Conservation (phyloP, 2,797 vertebrate species). For the Arctocebus calabarensis region DNA sequence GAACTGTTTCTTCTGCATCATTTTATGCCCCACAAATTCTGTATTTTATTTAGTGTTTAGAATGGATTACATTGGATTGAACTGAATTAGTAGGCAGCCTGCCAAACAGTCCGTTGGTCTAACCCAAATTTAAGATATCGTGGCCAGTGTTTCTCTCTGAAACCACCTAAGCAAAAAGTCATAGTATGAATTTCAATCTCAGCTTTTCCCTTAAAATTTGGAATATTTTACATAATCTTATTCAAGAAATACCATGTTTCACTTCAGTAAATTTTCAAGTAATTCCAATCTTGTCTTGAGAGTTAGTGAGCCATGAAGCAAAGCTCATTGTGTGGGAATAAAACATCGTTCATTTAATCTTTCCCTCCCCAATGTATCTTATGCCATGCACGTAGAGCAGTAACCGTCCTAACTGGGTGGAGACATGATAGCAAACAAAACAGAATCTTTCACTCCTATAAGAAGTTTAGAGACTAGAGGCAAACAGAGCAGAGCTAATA, state of each 20-base stretch:
- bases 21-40: background rate
- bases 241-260: slow-evolving; percentile 54
- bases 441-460: background rate
- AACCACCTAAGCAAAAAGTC: background rate
- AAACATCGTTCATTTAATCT: background rate
- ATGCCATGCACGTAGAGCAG: background rate
- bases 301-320: slow-evolving; percentile 18
- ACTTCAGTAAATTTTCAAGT: slow-evolving; percentile 39
- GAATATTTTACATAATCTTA: background rate
- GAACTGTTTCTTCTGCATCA: background rate
- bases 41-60: slow-evolving; percentile 4
- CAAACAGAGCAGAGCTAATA: background rate
- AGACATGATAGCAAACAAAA: background rate
- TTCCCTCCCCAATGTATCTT: background rate
- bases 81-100: background rate
- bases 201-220: background rate
- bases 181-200: background rate
- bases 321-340: background rate
- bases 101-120: background rate
- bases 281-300: slow-evolving; percentile 2
- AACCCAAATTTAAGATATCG: background rate
- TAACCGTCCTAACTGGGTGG: background rate
- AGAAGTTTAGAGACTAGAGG: background rate
- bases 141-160: background rate
- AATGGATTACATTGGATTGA: background rate